phyloP scores from a whole-genome alignment of 2,888 invertebrate genomes.

The Onchidella celtica region DNA sequence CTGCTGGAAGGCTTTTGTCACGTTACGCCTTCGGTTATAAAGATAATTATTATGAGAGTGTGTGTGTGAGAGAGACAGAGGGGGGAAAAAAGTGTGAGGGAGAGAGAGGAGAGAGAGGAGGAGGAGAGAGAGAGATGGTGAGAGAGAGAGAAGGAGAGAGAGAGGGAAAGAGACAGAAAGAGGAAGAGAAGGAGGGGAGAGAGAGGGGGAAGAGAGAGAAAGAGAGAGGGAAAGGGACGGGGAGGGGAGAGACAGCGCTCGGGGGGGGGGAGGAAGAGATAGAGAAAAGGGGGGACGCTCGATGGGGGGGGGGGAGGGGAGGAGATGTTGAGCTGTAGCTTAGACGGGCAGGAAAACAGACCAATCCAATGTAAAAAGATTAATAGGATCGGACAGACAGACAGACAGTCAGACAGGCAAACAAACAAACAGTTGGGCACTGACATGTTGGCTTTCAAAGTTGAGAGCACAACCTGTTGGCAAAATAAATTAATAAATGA shows the following conservation, averaged over 20 bases:
- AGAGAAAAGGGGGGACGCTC: neutral
- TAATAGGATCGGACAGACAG: conserved; percentile 18
- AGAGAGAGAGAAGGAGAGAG: neutral
- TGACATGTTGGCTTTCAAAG: too few relatives aligned
- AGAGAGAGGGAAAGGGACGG: neutral
- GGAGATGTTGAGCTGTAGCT: neutral
- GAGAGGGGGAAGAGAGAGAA: neutral
- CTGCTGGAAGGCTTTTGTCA: too few relatives aligned
- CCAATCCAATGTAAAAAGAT: neutral
- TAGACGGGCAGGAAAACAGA: neutral
- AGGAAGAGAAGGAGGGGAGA: neutral
- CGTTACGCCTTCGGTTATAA: too few relatives aligned
- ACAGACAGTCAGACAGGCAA: conserved; percentile 16
- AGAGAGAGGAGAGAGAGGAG: neutral
- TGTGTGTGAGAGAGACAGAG: neutral
- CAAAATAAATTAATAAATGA: too few relatives aligned
- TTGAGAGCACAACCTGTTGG: too few relatives aligned
- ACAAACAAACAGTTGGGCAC: neutral
- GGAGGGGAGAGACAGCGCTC: too few relatives aligned
- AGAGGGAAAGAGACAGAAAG: neutral
- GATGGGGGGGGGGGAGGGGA: neutral
- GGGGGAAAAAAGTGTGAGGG: neutral
- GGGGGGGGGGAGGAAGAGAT: too few relatives aligned
- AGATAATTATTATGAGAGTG: neutral
- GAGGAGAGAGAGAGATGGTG: neutral